phyloP scores from a whole-genome alignment of 2,113 vertebrate species.

The Microcebus jonahi region DNA sequence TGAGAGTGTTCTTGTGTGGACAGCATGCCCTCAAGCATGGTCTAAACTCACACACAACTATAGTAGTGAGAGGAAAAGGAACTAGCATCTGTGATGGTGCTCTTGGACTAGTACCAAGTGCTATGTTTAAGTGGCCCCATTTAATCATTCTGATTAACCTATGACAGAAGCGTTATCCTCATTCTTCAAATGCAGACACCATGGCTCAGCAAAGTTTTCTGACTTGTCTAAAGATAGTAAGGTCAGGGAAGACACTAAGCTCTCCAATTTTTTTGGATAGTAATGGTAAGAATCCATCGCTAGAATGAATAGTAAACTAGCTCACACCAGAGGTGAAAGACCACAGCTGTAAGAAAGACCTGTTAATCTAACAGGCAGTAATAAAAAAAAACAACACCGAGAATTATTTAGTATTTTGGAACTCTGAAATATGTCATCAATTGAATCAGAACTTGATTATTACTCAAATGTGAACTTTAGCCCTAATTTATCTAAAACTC shows the following conservation, averaged over 20 bases:
- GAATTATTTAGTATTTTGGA: background rate
- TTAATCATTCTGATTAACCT: background rate
- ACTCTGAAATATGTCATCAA: background rate
- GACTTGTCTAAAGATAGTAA: background rate
- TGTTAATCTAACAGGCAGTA: background rate
- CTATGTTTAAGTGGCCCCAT: background rate
- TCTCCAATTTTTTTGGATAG: background rate
- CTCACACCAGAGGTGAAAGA: background rate
- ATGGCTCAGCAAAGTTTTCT: background rate
- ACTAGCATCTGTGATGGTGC: too few relatives aligned
- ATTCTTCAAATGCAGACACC: background rate
- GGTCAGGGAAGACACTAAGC: background rate
- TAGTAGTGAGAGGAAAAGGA: background rate
- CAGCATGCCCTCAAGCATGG: background rate
- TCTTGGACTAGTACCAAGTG: too few relatives aligned
- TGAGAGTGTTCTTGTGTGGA: background rate
- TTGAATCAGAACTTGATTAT: background rate
- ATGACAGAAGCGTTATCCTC: too few relatives aligned
- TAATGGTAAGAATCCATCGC: background rate
- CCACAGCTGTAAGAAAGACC: background rate
- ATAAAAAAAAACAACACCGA: background rate
- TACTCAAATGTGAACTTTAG: background rate
- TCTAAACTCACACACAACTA: background rate
- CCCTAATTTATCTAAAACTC: background rate
- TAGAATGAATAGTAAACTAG: background rate